Conservation (phyloP, 2,797 vertebrate species). For the Buceros bicornis region DNA sequence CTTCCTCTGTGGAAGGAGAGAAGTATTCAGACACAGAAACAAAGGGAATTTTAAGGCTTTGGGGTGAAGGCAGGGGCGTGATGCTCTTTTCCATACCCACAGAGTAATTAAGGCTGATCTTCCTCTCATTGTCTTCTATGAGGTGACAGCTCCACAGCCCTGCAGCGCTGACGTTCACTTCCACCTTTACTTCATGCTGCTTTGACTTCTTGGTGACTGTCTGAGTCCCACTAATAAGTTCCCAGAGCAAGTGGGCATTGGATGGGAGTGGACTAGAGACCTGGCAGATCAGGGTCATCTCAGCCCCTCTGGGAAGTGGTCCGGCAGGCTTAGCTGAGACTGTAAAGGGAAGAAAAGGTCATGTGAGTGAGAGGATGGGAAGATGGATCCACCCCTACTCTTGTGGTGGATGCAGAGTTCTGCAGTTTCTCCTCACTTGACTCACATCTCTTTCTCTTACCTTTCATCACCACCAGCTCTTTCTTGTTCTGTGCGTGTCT, state of each 20-base stretch:
- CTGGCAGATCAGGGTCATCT: constrained; percentile 39
- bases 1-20: constrained; percentile 4
- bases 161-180: background rate
- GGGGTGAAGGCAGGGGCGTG: background rate
- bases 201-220: background rate
- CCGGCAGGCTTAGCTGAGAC: constrained; percentile 30
- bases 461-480: constrained; percentile 76
- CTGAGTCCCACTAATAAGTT: background rate
- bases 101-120: constrained; percentile 17
- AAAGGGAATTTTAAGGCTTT: background rate
- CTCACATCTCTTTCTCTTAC: constrained; percentile 52
- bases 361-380: background rate
- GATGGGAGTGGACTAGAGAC: background rate
- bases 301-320: background rate
- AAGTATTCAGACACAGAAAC: background rate
- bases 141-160: constrained; percentile 66
- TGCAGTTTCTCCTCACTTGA: background rate
- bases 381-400: background rate
- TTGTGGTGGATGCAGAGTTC: background rate
- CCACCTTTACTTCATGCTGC: background rate
- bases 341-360: constrained; percentile 7
- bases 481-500: background rate
- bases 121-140: background rate
- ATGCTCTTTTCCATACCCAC: constrained; percentile 60
- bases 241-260: constrained; percentile 1